Percentiles rank a stretch among this genome's conserved stretches.
These are phyloP conservation scores for Drosophila melanica DNA, from an alignment of 1,140 invertebrate genomes.

Conservation along the genomic window DNA sequence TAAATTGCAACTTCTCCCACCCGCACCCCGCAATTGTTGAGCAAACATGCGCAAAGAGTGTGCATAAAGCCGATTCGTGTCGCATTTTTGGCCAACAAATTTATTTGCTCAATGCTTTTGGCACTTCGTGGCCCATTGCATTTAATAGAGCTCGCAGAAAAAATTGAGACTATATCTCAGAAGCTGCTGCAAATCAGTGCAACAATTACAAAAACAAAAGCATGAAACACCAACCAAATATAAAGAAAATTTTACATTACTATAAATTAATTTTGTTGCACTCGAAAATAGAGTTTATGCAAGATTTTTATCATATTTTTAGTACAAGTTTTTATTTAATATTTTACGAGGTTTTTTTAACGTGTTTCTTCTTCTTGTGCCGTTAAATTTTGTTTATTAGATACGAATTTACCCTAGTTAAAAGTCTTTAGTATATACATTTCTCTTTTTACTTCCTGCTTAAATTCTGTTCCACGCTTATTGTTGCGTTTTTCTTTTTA, in stretches of 20 bases:
- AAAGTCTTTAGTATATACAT: background rate
- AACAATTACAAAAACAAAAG: conserved; percentile 4
- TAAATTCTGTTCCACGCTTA: too few relatives aligned
- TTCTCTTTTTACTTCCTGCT: background rate
- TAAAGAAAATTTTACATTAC: background rate
- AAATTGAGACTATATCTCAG: conserved; percentile 7
- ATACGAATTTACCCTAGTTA: background rate
- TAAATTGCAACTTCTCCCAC: background rate
- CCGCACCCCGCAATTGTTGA: background rate
- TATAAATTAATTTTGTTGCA: too few relatives aligned
- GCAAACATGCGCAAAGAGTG: conserved; percentile 32
- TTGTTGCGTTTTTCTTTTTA: background rate
- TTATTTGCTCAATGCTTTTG: conserved; percentile 59
- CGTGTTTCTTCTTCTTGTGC: background rate
- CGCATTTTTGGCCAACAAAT: conserved; percentile 54
- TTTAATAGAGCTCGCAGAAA: conserved; percentile 1
- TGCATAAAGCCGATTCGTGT: conserved; percentile 30
- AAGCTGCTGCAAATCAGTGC: background rate
- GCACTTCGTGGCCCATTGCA: conserved; percentile 52
- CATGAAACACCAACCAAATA: background rate
- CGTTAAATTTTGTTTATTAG: background rate
- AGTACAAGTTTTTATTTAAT: too few relatives aligned
- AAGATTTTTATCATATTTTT: too few relatives aligned
- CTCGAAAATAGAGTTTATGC: background rate
- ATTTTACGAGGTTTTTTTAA: background rate